A percentile compares a stretch with the other conserved stretches of the same genome.
Evolutionary conservation across 2,797 vertebrate genomes (phyloP).

Genomic region (Alca torda): DNA sequence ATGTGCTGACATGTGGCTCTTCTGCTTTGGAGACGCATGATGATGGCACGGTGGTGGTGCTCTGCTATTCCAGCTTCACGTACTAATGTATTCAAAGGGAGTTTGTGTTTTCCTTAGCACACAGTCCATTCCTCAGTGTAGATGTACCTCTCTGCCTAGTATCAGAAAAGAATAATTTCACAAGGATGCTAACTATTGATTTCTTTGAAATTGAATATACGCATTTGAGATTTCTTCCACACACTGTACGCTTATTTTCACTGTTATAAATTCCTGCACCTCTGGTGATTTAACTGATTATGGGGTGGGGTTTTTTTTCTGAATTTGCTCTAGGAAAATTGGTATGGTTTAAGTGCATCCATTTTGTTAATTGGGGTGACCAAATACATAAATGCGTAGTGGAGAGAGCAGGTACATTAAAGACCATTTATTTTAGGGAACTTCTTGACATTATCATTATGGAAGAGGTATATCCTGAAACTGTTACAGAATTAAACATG

Average conservation of each 20-base stretch:
- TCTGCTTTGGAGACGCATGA: background rate
- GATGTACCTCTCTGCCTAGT: background rate
- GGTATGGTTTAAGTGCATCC: background rate
- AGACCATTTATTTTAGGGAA: background rate
- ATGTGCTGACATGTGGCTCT: background rate
- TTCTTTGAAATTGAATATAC: background rate
- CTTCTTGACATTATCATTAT: background rate
- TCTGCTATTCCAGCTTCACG: background rate
- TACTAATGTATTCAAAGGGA: fast-evolving
- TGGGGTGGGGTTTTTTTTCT: background rate
- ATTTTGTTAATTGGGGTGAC: background rate
- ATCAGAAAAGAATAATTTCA: background rate
- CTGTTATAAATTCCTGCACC: background rate
- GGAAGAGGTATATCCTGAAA: background rate
- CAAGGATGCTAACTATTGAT: background rate
- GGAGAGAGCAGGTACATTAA: background rate
- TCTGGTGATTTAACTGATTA: background rate
- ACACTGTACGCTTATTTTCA: background rate
- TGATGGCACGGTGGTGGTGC: background rate
- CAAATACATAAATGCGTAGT: background rate
- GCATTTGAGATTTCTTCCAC: background rate
- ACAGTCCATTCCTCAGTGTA: background rate
- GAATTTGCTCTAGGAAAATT: background rate
- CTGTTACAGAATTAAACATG: background rate
- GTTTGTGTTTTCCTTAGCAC: background rate